phyloP scores from a whole-genome alignment of 2,888 invertebrate genomes.

The Furcula furcula region DNA sequence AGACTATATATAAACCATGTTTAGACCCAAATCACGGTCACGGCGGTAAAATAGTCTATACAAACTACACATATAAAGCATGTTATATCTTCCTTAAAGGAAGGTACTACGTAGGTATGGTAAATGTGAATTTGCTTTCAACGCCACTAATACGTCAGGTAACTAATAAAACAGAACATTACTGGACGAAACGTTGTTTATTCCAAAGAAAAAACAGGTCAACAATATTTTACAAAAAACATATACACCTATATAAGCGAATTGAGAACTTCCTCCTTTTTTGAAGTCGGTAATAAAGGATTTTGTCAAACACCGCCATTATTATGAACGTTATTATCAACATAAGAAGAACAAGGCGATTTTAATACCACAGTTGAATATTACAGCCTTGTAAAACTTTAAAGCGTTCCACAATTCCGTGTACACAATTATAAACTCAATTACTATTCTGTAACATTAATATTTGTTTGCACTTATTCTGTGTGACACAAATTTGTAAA shows the following conservation, averaged over 20 bases:
- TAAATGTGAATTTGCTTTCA: too few species aligned
- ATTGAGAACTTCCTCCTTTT: too few species aligned
- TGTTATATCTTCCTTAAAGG: too few species aligned
- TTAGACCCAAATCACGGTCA: too few species aligned
- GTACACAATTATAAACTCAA: conserved; percentile 8
- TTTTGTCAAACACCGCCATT: background rate
- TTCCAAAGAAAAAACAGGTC: background rate
- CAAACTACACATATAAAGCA: too few species aligned
- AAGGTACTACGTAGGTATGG: too few species aligned
- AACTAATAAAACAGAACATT: background rate
- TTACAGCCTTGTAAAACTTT: conserved; percentile 13
- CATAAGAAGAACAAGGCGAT: conserved; percentile 22
- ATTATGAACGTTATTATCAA: background rate
- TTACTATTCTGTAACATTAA: conserved; percentile 4
- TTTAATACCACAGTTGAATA: conserved; percentile 11
- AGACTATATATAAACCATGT: too few species aligned
- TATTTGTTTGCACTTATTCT: conserved; percentile 12
- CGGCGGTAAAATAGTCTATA: too few species aligned
- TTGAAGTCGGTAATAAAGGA: too few species aligned
- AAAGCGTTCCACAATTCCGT: conserved; percentile 2
- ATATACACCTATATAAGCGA: too few species aligned
- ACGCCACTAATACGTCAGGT: too few species aligned
- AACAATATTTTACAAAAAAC: background rate
- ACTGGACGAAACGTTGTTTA: background rate
- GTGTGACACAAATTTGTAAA: conserved; percentile 3